phyloP scores from a whole-genome alignment of 2,797 vertebrate species.

The Xenopus petersii region DNA sequence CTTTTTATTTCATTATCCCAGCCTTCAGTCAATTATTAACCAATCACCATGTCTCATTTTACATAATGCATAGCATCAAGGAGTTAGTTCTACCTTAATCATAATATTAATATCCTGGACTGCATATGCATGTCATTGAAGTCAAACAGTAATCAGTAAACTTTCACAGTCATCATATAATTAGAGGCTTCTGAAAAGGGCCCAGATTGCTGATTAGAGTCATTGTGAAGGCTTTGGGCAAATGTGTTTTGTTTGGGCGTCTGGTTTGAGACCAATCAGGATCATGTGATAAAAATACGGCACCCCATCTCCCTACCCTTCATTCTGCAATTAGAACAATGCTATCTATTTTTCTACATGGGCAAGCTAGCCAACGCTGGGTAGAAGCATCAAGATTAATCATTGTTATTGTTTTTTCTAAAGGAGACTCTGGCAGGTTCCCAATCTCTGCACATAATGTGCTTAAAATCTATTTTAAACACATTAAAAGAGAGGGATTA shows the following conservation, averaged over 20 bases:
- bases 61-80: constrained; percentile 24
- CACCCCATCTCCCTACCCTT: neutral
- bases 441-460: neutral
- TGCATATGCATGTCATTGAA: constrained; percentile 1
- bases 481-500: neutral
- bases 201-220: constrained; percentile 22
- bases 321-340: neutral
- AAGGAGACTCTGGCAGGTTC: neutral
- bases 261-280: constrained; percentile 9
- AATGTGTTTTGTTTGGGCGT: neutral
- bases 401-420: neutral
- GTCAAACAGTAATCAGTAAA: constrained; percentile 29
- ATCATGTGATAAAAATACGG: constrained; percentile 13
- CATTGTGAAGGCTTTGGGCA: constrained; percentile 3
- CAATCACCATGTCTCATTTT: constrained; percentile 16
- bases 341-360: neutral
- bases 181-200: constrained; percentile 4
- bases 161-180: constrained; percentile 33
- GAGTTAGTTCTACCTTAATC: constrained; percentile 25
- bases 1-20: constrained; percentile 14
- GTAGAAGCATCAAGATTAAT: neutral
- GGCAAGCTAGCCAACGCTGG: neutral
- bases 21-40: constrained; percentile 22
- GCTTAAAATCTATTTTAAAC: neutral
- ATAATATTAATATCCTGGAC: constrained; percentile 34